phyloP scores from a whole-genome alignment of 2,888 invertebrate species.

The Leptinotarsa rubiginosa region DNA sequence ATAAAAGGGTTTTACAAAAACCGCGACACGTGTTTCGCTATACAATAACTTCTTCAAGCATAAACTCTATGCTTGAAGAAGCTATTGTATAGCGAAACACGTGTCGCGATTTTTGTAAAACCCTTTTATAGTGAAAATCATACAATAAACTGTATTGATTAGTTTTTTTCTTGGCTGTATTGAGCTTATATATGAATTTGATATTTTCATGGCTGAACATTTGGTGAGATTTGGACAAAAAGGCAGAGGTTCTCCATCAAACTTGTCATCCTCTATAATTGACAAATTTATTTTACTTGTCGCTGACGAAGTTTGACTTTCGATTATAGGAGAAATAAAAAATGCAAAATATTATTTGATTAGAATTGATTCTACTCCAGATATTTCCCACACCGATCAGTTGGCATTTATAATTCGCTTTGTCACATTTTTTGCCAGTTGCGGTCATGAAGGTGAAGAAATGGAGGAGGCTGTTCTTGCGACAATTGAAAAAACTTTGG shows the following conservation, averaged over 20 bases:
- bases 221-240: conserved; percentile 16
- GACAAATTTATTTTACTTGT: conserved; percentile 11
- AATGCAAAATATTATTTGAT: conserved; percentile 1
- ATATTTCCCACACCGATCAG: neutral
- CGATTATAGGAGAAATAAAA: no score
- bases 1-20: no score
- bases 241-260: neutral
- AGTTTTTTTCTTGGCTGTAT: no score
- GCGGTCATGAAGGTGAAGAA: neutral
- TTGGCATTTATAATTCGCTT: neutral
- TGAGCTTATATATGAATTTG: neutral
- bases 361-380: conserved; percentile 8
- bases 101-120: no score
- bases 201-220: neutral
- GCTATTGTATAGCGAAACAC: no score
- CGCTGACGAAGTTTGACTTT: neutral
- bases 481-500: neutral
- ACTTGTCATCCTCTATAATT: conserved; percentile 14
- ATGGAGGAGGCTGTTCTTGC: neutral
- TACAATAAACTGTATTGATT: no score
- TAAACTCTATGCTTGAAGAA: no score
- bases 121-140: no score
- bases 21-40: no score
- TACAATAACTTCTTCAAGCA: no score
- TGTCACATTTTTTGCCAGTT: neutral